These are phyloP conservation scores for Meloidogyne exigua DNA, from an alignment of 1,140 invertebrate genomes.

Conservation along the genomic window DNA sequence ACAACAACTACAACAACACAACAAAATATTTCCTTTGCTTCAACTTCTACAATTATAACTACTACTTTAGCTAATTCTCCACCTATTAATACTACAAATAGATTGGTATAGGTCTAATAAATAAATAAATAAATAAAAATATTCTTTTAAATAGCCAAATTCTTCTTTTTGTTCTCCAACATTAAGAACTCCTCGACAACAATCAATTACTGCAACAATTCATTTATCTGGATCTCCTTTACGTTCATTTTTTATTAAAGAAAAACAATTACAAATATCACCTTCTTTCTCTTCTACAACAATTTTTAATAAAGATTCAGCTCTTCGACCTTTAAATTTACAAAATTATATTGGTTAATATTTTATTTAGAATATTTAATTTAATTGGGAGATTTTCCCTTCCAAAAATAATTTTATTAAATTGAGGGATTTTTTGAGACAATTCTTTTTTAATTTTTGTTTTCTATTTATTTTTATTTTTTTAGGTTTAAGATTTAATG, in stretches of 20 bases:
- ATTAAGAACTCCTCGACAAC: conserved; percentile 21
- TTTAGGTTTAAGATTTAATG: conserved; percentile 22
- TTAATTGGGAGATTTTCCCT: no score
- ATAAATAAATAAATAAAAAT: no score
- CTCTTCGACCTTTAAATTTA: conserved; percentile 14
- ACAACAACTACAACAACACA: background rate
- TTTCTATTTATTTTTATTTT: background rate
- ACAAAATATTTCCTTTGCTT: conserved; percentile 7
- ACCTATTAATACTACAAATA: background rate
- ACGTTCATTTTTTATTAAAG: conserved; percentile 24
- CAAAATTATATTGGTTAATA: conserved; percentile 29
- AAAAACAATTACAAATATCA: background rate
- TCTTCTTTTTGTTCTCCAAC: conserved; percentile 13
- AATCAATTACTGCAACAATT: background rate
- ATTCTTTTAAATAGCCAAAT: background rate
- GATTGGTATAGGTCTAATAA: background rate
- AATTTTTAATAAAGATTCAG: background rate
- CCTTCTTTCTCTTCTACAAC: background rate
- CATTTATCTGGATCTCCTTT: conserved; percentile 29
- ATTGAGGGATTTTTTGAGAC: no score
- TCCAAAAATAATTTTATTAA: no score
- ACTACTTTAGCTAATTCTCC: background rate
- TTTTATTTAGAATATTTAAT: no score
- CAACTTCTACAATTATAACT: background rate
- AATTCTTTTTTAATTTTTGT: no score